Conservation (phyloP, 2,113 vertebrate species). For the Elachura formosa region DNA sequence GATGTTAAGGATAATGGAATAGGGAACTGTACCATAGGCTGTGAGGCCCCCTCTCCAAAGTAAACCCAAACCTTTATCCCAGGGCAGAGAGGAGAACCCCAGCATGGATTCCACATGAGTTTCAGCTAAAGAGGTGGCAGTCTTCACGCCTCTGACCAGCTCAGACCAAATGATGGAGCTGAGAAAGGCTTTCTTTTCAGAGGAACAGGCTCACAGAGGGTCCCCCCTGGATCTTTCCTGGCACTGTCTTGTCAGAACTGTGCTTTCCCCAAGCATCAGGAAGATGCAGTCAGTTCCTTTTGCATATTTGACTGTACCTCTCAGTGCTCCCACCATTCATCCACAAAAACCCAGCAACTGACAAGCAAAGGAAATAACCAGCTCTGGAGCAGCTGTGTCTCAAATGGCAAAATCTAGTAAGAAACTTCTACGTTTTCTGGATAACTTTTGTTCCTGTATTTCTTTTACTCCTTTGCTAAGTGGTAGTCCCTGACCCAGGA, state of each 20-base stretch:
- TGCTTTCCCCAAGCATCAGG: background rate
- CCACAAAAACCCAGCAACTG: accelerated
- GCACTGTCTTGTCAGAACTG: background rate
- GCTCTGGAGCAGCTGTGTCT: background rate
- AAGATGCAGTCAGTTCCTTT: background rate
- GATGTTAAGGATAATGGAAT: accelerated
- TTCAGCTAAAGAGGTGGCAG: background rate
- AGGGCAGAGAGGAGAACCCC: background rate
- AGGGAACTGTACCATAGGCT: background rate
- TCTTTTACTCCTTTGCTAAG: background rate
- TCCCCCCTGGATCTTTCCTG: background rate
- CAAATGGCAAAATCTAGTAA: background rate
- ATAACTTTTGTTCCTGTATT: background rate
- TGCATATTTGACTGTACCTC: background rate
- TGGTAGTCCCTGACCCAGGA: background rate
- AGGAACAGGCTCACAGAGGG: background rate
- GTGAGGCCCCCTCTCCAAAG: background rate
- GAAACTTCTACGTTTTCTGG: background rate
- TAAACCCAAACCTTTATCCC: background rate
- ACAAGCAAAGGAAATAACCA: background rate
- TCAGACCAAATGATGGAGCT: background rate
- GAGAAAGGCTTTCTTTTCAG: background rate
- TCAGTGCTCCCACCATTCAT: background rate
- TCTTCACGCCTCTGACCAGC: background rate
- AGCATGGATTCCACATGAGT: background rate